A percentile compares a stretch with the other conserved stretches of the same genome.
phyloP scores from a whole-genome alignment of 64 coral and sea anemone genomes.

The Actinia equina region DNA sequence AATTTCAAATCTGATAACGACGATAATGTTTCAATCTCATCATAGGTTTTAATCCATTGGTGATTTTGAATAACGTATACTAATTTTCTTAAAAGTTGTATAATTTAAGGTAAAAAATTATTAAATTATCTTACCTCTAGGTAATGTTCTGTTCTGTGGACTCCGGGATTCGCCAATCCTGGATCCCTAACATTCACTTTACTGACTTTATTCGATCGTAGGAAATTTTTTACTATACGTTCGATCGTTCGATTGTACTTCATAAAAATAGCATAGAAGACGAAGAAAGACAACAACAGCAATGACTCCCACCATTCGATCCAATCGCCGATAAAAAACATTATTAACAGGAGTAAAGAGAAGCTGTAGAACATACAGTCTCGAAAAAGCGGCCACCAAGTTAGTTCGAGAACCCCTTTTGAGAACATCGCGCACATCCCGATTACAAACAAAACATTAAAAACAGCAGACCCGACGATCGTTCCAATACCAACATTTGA shows the following conservation, averaged over 20 bases:
- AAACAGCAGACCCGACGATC: conserved; percentile 64
- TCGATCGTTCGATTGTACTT: conserved; percentile 82
- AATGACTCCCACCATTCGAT: conserved; percentile 89
- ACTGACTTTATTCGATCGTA: conserved; percentile 79
- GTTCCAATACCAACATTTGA: conserved; percentile 96
- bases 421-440: conserved; percentile 99
- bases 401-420: conserved; percentile 74
- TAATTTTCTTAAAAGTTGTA: too few species aligned
- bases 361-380: conserved; percentile 96
- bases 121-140: conserved; percentile 66
- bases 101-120: not conserved
- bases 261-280: conserved; percentile 88
- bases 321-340: conserved; percentile 46
- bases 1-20: not conserved
- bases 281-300: conserved; percentile 47
- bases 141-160: conserved; percentile 53
- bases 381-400: conserved; percentile 97
- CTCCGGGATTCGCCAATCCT: conserved; percentile 8
- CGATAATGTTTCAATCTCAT: not conserved
- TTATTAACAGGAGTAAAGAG: conserved; percentile 65
- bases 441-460: conserved; percentile 46
- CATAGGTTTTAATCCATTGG: not conserved
- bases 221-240: conserved; percentile 44
- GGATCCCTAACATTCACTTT: conserved; percentile 35
- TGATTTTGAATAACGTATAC: not conserved